Conservation (phyloP, 2,797 vertebrate genomes). For the Scolopax bukidnonensis region DNA sequence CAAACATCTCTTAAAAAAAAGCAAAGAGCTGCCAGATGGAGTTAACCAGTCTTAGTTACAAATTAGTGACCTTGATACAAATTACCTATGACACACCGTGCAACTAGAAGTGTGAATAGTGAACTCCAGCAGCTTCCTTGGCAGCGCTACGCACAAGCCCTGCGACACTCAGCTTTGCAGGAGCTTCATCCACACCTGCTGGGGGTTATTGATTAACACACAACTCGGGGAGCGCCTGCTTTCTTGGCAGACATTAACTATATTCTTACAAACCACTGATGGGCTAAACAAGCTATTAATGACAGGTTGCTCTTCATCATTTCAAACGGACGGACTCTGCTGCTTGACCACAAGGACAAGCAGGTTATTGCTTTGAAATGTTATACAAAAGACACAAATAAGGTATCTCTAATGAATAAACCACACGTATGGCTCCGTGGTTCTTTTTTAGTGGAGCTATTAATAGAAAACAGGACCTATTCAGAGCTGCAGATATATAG, state of each 20-base stretch:
- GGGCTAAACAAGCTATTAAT: conserved; percentile 75
- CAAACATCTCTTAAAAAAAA: background rate
- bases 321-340: conserved; percentile 60
- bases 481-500: background rate
- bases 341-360: conserved; percentile 75
- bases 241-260: conserved; percentile 46
- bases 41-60: background rate
- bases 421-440: conserved; percentile 48
- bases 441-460: conserved; percentile 25
- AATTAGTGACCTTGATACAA: background rate
- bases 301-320: conserved; percentile 68
- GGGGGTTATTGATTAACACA: conserved; percentile 53
- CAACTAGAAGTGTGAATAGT: background rate
- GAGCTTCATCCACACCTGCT: background rate
- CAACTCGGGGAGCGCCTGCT: background rate
- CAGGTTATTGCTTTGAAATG: conserved; percentile 66
- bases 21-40: background rate
- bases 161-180: background rate
- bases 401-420: conserved; percentile 22
- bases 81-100: rapidly evolving
- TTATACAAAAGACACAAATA: conserved; percentile 53
- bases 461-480: conserved; percentile 44
- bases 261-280: conserved; percentile 67
- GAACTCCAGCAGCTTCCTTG: background rate
- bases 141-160: background rate